These are phyloP conservation scores for Bhutanitis thaidina DNA, from an alignment of 2,888 invertebrate species.

Conservation along the genomic window DNA sequence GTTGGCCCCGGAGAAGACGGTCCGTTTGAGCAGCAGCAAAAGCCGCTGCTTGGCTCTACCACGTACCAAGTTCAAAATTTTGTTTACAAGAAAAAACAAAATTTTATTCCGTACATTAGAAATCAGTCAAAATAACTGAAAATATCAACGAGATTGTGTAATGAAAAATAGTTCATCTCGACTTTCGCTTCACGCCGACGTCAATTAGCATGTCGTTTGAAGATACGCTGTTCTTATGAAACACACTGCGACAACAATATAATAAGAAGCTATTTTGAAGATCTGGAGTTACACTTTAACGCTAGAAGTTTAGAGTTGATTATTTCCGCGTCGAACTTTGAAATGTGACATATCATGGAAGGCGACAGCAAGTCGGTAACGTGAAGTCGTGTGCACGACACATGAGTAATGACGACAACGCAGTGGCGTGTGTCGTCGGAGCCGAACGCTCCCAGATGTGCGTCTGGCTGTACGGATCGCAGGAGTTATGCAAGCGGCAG, in stretches of 20 bases:
- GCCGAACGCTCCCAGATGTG: conserved; percentile 67
- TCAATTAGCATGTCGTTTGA: conserved; percentile 78
- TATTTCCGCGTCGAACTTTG: conserved; percentile 36
- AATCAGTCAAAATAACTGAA: too few species aligned
- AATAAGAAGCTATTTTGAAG: conserved; percentile 31
- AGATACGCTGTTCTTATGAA: conserved; percentile 58
- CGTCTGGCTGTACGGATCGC: conserved; percentile 58
- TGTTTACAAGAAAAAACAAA: too few species aligned
- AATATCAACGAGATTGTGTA: conserved; percentile 24
- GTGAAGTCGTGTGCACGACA: conserved; percentile 71
- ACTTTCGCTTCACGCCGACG: conserved; percentile 58
- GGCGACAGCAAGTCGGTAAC: conserved; percentile 47
- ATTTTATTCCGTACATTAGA: too few species aligned
- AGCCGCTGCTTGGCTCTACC: too few species aligned
- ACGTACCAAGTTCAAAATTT: too few species aligned
- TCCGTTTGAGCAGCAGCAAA: too few species aligned
- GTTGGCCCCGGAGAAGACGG: too few species aligned
- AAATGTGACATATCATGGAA: conserved; percentile 52
- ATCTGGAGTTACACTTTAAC: conserved; percentile 38
- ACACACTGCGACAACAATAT: conserved; percentile 34
- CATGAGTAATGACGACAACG: conserved; percentile 77
- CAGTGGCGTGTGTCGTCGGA: conserved; percentile 60
- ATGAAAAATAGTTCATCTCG: conserved; percentile 43
- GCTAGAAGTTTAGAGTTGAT: conserved; percentile 45
- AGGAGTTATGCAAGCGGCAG: conserved; percentile 57